Evolutionary conservation across 2,113 vertebrate genomes (phyloP), one percentile per base, ranked within the genome.

Genomic region (Hyaena hyaena): DNA sequence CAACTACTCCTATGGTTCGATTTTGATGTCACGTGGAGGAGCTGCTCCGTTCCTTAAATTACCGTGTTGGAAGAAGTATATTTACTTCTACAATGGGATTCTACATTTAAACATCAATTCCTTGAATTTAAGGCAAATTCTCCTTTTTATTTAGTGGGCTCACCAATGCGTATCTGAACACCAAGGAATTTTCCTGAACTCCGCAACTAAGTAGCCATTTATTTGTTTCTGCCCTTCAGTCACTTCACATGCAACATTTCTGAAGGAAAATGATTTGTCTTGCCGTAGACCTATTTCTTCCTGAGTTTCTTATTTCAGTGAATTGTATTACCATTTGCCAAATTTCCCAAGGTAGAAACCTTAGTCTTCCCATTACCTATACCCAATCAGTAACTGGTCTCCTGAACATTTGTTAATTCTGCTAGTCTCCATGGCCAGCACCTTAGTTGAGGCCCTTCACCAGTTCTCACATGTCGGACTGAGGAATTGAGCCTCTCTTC

Each of bases 1-100:
- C 61, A 86, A 45, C 84, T 81, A 61, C 79, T 89, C 79, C 92
- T 94, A 82, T 95, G 93, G 91, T 96, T 97, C 68, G 74, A 83
- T 82, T 82, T 93, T 68, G 14, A 61, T 90, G 45, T 92, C 77
- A 48, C 15, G 10, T 33, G 86, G 84, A 92, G 61, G 53, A 68
- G 63, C 68, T 90, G 74, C 68, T 88, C 74, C 48, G 28, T 93
- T 94, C 80, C 85, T 93, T 94, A 82, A 87, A 68, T 93, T 95
- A 83, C 45, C 33, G 10, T 4, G 2, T 79, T 58, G 45, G 86
- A 63, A 77, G 23, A 33, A 76, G n/a, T 55, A 35, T 81, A 63
- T 43, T 84, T 84, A 79, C 35, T 76, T 94, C 83, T 89, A 89
- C 80, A 76, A 74, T 92, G 76, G 26, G 48, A 85, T 76, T 91